Percentiles rank a stretch among this genome's conserved stretches.
These are phyloP conservation scores for Mactra quadrangularis DNA, from an alignment of 1,140 invertebrate species.

Conservation along the genomic window DNA sequence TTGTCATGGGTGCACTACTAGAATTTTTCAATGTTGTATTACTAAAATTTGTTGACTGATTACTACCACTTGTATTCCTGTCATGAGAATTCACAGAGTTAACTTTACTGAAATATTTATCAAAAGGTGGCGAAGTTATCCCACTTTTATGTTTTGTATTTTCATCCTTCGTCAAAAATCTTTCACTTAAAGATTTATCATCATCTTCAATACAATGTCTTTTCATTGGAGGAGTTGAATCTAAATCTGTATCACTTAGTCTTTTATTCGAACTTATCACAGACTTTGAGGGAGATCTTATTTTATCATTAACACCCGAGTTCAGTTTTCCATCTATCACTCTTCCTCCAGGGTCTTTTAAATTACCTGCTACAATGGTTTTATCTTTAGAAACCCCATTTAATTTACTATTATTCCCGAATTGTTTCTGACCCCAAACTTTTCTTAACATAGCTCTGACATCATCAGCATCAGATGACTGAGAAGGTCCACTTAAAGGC, in stretches of 20 bases:
- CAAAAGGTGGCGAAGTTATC: conserved; percentile 31
- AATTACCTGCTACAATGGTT: too few relatives aligned
- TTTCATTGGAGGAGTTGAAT: conserved; percentile 5
- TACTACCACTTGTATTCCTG: too few relatives aligned
- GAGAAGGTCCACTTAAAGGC: background rate
- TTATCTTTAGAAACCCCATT: background rate
- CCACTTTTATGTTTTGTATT: background rate
- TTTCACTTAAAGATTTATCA: background rate
- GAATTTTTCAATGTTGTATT: too few relatives aligned
- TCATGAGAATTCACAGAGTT: background rate
- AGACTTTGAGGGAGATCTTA: background rate
- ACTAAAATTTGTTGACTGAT: too few relatives aligned
- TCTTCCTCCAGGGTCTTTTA: too few relatives aligned
- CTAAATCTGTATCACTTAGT: background rate
- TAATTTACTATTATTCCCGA: conserved; percentile 16
- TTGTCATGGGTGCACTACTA: too few relatives aligned
- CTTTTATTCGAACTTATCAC: background rate
- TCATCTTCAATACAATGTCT: background rate
- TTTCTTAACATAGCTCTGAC: conserved; percentile 55
- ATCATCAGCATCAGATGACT: conserved; percentile 18
- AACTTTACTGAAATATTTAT: conserved; percentile 47
- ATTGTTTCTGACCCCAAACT: conserved; percentile 57
- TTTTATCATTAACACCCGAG: background rate
- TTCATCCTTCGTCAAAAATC: too few relatives aligned
- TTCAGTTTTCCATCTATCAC: background rate